Evolutionary conservation across 2,888 invertebrate species (phyloP), one percentile per base, ranked within the genome.

Genomic region (Drosophila seclusa): DNA sequence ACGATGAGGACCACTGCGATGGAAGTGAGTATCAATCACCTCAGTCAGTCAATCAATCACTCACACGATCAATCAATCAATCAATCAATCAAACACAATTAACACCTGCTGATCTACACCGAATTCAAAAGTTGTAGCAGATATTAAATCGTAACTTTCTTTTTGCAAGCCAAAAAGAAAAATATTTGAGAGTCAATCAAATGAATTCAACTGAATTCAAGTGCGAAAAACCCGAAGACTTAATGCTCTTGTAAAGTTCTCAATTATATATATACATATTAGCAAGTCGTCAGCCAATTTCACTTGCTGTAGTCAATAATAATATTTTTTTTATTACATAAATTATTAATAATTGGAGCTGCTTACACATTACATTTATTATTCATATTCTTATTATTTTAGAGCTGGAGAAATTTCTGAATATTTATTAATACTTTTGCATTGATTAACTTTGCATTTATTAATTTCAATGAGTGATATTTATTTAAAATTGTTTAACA

Each of bases 401-500:
- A 3, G 27, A 27, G 27, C 27, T 2, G 27, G 94, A 0, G 90
- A 91, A 80, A 91, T 93, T 88, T 94, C 94, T 0, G 95, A 95
- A 90, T 95, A 94, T 94, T 93, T 95, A 92, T 91, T 95, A 85
- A 94, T 95, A 93, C 87, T 95, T 83, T 93, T 95, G 89, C 95
- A 95, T 94, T 95, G 94, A 92, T 90, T 95, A 76, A 95, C 95
- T 83, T 94, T 95, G 93, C 95, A 95, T 95, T 90, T 95, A 83
- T 91, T 95, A 92, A 92, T 95, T 94, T 92, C 95, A 91, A 94
- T 94, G 81, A 91, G 94, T 88, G 94, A 94, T 91, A 92, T 92
- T 88, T 91, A 92, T 90, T 90, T 94, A 95, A 95, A 94, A 94
- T 94, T 95, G 95, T 94, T 95, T 95, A 95, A 76, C 52, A 95